phyloP scores from a whole-genome alignment of 2,888 invertebrate genomes.

The Malacosoma neustria region DNA sequence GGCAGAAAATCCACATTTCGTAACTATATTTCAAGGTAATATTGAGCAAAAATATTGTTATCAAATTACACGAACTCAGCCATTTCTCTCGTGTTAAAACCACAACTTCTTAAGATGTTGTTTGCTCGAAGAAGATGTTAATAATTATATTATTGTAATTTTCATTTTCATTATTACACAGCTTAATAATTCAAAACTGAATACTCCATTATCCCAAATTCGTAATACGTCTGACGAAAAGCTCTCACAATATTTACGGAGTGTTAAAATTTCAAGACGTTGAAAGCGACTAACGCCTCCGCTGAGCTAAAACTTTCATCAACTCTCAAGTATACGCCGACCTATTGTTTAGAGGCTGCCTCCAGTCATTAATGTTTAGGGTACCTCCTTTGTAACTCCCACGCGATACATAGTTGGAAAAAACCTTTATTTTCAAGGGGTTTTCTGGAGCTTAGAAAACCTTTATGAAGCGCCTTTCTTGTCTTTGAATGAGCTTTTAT shows the following conservation, averaged over 20 bases:
- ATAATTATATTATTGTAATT: too few species aligned
- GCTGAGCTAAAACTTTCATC: slow-evolving; percentile 37
- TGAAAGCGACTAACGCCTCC: slow-evolving; percentile 7
- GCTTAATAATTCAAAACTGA: neutral
- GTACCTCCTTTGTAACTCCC: slow-evolving; percentile 32
- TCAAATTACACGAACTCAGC: too few species aligned
- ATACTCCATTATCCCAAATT: neutral
- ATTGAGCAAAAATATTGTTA: too few species aligned
- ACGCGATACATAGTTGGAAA: slow-evolving; percentile 17
- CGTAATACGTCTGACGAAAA: neutral
- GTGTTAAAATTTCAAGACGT: neutral
- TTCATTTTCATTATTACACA: neutral
- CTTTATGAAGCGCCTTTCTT: neutral
- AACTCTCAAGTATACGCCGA: slow-evolving; percentile 36
- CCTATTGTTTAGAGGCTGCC: slow-evolving; percentile 40
- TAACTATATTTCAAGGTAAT: too few species aligned
- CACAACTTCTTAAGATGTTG: too few species aligned
- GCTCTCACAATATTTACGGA: neutral
- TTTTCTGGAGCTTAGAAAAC: slow-evolving; percentile 8
- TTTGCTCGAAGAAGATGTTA: too few species aligned
- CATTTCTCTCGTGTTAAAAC: too few species aligned
- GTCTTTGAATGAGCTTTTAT: neutral
- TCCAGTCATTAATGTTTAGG: slow-evolving; percentile 44
- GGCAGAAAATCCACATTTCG: too few species aligned
- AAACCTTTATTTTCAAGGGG: slow-evolving; percentile 31